Evolutionary conservation across 92 coral and sea anemone genomes (phyloP).

Genomic region (Porites rus): DNA sequence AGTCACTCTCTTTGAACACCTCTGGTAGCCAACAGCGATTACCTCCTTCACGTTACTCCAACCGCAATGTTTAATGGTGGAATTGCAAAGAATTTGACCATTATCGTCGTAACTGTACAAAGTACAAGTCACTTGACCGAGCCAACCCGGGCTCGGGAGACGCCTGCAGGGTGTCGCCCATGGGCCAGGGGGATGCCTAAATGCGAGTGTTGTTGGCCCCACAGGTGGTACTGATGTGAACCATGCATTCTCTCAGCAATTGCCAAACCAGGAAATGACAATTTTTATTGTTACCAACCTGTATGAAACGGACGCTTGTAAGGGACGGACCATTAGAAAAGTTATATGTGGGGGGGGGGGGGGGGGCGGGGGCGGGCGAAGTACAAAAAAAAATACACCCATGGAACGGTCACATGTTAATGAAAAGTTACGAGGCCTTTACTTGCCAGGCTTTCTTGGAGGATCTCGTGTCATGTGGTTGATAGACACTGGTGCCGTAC

Average conservation of each 20-base stretch:
- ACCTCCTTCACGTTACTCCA: neutral
- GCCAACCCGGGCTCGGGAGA: conserved; percentile 8
- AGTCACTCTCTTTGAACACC: too few species aligned
- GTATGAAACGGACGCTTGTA: too few species aligned
- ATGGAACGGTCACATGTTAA: conserved; percentile 11
- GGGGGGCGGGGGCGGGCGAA: too few species aligned
- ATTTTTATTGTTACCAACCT: too few species aligned
- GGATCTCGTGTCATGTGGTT: conserved; percentile 45
- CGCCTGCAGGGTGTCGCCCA: conserved; percentile 35
- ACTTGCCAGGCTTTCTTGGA: conserved; percentile 51
- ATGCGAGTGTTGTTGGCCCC: conserved; percentile 6
- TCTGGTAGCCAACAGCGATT: too few species aligned
- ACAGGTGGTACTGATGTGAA: conserved; percentile 1
- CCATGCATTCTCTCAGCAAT: conserved; percentile 11
- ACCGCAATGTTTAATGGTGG: conserved; percentile 13
- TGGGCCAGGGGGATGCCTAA: conserved; percentile 17
- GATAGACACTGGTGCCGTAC: conserved; percentile 58
- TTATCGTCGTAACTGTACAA: conserved; percentile 38
- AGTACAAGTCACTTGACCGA: neutral
- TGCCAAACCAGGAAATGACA: conserved; percentile 8
- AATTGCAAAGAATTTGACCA: conserved; percentile 45
- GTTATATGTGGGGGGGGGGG: too few species aligned
- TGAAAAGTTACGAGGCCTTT: conserved; percentile 36
- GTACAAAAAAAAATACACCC: neutral
- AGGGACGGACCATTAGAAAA: too few species aligned